These are phyloP conservation scores for Drosophila sechellia DNA, from an alignment of 1,140 invertebrate species.

Conservation along the genomic window DNA sequence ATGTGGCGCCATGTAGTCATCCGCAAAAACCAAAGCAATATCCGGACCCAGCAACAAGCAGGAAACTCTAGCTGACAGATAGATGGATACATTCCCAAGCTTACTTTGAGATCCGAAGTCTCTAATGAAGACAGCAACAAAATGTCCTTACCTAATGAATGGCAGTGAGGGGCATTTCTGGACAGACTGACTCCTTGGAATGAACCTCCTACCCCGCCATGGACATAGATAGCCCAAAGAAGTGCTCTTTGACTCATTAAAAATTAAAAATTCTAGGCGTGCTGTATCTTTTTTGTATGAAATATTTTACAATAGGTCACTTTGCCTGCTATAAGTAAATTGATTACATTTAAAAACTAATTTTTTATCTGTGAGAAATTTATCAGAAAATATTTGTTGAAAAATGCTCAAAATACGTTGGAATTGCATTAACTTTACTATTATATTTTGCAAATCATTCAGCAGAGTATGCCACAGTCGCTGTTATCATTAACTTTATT, in stretches of 20 bases:
- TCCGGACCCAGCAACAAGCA: conserved; percentile 47
- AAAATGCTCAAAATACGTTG: no score
- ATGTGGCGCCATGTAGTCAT: conserved; percentile 61
- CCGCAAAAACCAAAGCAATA: conserved; percentile 59
- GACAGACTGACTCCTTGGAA: conserved; percentile 10
- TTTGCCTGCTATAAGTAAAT: background rate
- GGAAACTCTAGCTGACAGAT: conserved; percentile 17
- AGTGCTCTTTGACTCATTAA: conserved; percentile 61
- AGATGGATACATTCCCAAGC: conserved; percentile 20
- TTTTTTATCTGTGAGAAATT: background rate
- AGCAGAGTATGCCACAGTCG: conserved; percentile 3
- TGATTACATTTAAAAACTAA: background rate
- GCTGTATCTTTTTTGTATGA: conserved; percentile 5
- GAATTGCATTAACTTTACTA: background rate
- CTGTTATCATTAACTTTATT: background rate
- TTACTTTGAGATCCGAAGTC: conserved; percentile 45
- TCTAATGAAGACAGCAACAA: conserved; percentile 58
- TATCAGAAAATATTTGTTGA: no score
- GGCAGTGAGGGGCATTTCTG: conserved; percentile 25
- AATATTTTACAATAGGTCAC: no score
- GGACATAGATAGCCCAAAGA: conserved; percentile 8
- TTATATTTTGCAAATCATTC: background rate
- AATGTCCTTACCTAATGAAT: conserved; percentile 51
- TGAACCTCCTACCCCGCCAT: background rate
- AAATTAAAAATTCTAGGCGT: conserved; percentile 44